Conservation (phyloP, 35 echinoderm and acorn worm genomes). For the Diadema setosum region DNA sequence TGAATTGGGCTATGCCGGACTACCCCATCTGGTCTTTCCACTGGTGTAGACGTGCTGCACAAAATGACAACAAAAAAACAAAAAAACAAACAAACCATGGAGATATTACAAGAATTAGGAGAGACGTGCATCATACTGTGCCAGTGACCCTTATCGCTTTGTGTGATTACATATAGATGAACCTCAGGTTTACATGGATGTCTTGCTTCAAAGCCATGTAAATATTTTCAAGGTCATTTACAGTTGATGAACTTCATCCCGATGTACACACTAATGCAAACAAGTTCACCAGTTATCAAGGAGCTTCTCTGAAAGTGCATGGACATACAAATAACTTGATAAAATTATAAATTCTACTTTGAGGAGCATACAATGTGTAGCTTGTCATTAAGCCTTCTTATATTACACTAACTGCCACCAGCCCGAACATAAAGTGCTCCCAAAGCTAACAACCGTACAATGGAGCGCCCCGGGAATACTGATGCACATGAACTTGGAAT, state of each 20-base stretch:
- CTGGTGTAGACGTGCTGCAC: background rate
- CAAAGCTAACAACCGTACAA: background rate
- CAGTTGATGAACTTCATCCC: no score
- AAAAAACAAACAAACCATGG: background rate
- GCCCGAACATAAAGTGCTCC: background rate
- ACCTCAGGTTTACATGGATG: background rate
- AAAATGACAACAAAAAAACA: background rate
- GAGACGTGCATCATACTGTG: background rate
- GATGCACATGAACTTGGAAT: background rate
- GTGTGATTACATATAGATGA: background rate
- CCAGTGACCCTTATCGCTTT: background rate
- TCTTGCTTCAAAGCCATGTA: background rate
- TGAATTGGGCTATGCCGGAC: constrained; percentile 54
- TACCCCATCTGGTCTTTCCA: background rate
- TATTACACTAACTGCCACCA: no score
- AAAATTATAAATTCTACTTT: no score
- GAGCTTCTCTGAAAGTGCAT: no score
- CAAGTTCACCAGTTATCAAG: no score
- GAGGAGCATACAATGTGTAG: no score
- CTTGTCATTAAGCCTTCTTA: no score
- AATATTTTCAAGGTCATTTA: no score
- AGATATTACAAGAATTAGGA: background rate
- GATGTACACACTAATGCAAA: no score
- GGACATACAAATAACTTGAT: no score
- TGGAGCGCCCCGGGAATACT: background rate